A percentile compares a stretch with the other conserved stretches of the same genome.
Evolutionary conservation across 2,113 vertebrate species (phyloP).

Genomic region (Gracilinanus agilis): DNA sequence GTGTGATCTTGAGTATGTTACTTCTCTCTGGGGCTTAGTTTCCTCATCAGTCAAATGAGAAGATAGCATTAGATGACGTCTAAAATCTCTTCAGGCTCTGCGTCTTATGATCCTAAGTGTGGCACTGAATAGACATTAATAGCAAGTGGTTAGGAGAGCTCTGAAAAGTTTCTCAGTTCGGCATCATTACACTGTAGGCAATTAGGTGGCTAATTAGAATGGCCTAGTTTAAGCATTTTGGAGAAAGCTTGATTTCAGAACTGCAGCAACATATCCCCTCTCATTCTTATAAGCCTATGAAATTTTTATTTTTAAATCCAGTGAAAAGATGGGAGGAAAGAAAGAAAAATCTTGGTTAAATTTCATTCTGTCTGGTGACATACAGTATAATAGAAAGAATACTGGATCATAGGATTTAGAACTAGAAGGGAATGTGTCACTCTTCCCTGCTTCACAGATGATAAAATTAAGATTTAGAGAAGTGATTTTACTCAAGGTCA

Average conservation of each 20-base stretch:
- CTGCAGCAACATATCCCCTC: not conserved
- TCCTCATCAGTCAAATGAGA: not conserved
- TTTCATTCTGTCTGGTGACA: not conserved
- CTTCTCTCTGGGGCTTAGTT: not conserved
- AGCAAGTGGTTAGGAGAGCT: slow-evolving; percentile 7
- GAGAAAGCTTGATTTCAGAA: slow-evolving; percentile 3
- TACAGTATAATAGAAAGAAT: not conserved
- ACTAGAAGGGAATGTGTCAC: not conserved
- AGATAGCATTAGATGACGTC: not conserved
- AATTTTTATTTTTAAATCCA: not conserved
- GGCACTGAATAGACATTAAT: not conserved
- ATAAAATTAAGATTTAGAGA: not conserved
- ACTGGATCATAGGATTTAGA: not conserved
- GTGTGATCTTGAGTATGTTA: not conserved
- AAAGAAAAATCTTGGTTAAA: not conserved
- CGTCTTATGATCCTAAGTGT: not conserved
- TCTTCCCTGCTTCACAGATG: not conserved
- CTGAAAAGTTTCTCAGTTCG: slow-evolving; percentile 2
- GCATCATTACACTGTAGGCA: not conserved
- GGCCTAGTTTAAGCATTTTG: not conserved
- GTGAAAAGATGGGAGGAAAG: not conserved
- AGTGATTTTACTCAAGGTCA: not conserved
- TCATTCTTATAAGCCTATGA: not conserved
- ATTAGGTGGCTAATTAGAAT: slow-evolving; percentile 4
- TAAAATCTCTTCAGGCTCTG: not conserved